Evolutionary conservation across 2,888 invertebrate species (phyloP), one percentile per base, ranked within the genome.

Genomic region (Parascotia fuliginaria): DNA sequence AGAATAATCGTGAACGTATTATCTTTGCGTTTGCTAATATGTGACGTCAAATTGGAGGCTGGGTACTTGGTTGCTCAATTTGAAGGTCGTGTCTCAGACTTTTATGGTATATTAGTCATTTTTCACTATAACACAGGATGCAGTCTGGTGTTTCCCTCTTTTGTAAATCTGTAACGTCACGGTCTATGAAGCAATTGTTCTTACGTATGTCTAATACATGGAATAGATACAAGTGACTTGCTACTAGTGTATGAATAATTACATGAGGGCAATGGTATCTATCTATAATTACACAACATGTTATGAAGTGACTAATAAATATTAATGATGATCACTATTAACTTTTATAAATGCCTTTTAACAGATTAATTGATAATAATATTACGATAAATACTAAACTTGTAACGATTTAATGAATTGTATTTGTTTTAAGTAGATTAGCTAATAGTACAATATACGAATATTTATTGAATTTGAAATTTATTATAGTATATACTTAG

Each of bases 21-120:
- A 15, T 38, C 7, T 31, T 24, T 32, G 31, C 31, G 33, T 43
- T 47, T 54, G 50, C 50, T 49, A 60, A 55, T 48, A 15, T 12
- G 28, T 81, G 77, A 78, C 81, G 77, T 78, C 73, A 75, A 58
- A 42, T 52, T 42, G 60, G 70, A 73, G 69, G 73, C 70, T 71
- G 77, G 58, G 55, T 66, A 34, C 29, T 9, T 3, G 22, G 58
- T 63, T 68, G 60, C 69, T 71, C 38, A 67, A 70, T 70, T 60
- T 65, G 68, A 72, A 76, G 74, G 70, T 69, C 65, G 63, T 55
- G 39, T 53, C 38, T 64, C 63, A 41, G 46, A 55, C 51, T 49
- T 13, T 43, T 28, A 48, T 33, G 16, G 43, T 60, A 60, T 42
- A 56, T 78, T 71, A 77, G 65, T 77, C 77, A 75, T 52, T 14